Evolutionary conservation across 2,888 invertebrate genomes (phyloP).

Genomic region (Cylindroiulus punctatus): DNA sequence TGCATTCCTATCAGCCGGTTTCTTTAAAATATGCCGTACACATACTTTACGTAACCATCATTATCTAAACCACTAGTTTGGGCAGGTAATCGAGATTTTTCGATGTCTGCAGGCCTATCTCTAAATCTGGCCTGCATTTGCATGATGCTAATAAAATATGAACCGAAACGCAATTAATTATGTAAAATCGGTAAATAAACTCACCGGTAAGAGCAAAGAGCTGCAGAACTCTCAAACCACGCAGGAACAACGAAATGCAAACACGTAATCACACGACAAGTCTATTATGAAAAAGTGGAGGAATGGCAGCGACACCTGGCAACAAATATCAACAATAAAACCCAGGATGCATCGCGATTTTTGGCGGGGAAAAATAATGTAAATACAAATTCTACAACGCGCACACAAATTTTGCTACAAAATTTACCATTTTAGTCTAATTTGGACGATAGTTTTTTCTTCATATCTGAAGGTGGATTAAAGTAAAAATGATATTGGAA

Average conservation of each 20-base stretch:
- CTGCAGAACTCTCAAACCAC: neutral
- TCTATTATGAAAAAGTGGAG: neutral
- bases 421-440: too few species aligned
- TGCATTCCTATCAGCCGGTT: too few species aligned
- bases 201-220: neutral
- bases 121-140: too few species aligned
- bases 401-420: too few species aligned
- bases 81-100: too few species aligned
- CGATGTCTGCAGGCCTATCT: too few species aligned
- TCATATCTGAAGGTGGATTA: too few species aligned
- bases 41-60: too few species aligned
- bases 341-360: neutral
- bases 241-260: neutral
- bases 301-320: conserved; percentile 22
- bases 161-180: neutral
- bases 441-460: too few species aligned
- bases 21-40: too few species aligned
- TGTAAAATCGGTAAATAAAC: neutral
- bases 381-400: neutral
- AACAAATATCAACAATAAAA: neutral
- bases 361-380: neutral
- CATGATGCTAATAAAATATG: neutral
- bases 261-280: neutral
- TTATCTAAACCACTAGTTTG: too few species aligned
- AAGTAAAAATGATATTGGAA: too few species aligned